Evolutionary conservation across 2,113 vertebrate species (phyloP).

Genomic region (Hystrix brachyura): DNA sequence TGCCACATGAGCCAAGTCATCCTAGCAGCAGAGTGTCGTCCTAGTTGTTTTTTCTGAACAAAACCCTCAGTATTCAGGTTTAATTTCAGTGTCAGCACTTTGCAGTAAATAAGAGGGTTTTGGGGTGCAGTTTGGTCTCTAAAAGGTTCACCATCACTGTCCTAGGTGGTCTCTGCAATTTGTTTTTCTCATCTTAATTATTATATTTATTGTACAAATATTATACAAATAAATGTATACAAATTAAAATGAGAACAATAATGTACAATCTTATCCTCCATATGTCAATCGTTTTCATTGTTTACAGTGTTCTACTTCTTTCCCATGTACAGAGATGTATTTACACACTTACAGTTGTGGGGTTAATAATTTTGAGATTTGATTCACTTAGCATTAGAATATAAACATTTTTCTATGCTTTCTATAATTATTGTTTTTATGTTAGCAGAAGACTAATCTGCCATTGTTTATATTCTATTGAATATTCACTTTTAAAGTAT

Average conservation of each 20-base stretch:
- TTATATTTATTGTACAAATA: background rate
- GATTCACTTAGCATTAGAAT: background rate
- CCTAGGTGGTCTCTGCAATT: background rate
- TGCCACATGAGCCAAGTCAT: too few species aligned
- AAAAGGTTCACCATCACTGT: background rate
- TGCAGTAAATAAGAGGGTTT: background rate
- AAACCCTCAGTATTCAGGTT: background rate
- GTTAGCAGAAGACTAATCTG: background rate
- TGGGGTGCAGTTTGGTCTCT: background rate
- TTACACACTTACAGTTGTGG: background rate
- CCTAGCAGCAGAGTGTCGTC: background rate
- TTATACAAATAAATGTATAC: background rate
- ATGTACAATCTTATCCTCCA: background rate
- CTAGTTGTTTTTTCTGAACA: background rate
- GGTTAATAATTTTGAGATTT: conserved; percentile 27
- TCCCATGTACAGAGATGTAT: background rate
- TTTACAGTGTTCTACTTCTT: background rate
- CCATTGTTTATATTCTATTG: background rate
- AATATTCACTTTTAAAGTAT: background rate
- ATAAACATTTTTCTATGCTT: background rate
- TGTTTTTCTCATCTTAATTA: background rate
- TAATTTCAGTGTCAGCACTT: background rate
- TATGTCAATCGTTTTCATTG: background rate
- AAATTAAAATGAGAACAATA: conserved; percentile 41
- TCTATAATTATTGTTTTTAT: conserved; percentile 15